Conservation (phyloP, 2,797 vertebrate genomes). For the Tolypeutes matacus region DNA sequence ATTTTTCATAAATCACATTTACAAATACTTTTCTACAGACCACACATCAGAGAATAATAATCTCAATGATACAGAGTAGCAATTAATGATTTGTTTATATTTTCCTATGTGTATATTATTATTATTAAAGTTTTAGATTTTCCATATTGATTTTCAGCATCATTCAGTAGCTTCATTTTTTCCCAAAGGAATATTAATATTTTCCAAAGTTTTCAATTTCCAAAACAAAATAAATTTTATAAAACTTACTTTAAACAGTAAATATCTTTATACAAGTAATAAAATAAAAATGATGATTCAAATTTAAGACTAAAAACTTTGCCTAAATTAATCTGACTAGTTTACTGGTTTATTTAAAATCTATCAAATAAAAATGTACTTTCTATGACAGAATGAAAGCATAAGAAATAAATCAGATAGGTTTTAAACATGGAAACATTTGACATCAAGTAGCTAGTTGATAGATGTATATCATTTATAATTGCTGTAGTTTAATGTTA, state of each 20-base stretch:
- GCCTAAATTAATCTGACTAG: not conserved
- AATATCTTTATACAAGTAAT: not conserved
- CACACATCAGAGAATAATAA: not conserved
- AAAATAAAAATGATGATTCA: not conserved
- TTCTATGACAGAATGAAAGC: not conserved
- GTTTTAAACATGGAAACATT: not conserved
- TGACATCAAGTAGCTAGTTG: not conserved
- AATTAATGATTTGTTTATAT: not conserved
- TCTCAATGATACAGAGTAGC: not conserved
- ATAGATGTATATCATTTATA: not conserved
- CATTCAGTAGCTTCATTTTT: not conserved
- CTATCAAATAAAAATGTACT: not conserved
- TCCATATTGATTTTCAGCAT: not conserved
- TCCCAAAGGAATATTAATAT: not conserved
- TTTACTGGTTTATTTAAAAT: not conserved
- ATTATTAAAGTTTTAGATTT: constrained; percentile 3
- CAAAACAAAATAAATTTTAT: not conserved
- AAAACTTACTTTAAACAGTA: not conserved
- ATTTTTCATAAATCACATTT: not conserved
- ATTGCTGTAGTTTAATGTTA: not conserved
- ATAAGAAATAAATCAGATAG: not conserved
- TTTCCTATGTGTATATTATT: not conserved
- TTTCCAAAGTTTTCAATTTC: not conserved
- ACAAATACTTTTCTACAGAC: not conserved
- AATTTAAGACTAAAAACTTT: not conserved